Evolutionary conservation across 1,140 invertebrate species (phyloP), one percentile per base, ranked within the genome.

Genomic region (Trypoxylus dichotomus): DNA sequence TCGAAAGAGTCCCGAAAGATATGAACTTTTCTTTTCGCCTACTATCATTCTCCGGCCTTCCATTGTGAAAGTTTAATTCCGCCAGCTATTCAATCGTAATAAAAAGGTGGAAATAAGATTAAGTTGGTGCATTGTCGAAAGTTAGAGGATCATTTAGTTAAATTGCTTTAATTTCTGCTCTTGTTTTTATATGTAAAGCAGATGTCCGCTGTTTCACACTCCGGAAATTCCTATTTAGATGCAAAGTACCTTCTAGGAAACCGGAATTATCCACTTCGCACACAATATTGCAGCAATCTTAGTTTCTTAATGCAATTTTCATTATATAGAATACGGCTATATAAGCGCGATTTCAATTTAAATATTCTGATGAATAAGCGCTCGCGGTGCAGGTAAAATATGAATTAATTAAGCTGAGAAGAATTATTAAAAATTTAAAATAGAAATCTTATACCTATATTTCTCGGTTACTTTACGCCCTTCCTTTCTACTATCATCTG

Each of bases 121-220:
- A 68, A 68, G 27, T 29, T 29, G 21, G 60, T 7, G 21, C 60
- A 29, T 68, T 29, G 21, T 68, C 60, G 27, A 24, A 68, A 68
- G 60, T 68, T 68, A 68, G 60, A 29, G 60, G 7, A 68, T 68
- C 60, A 68, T 24, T 68, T 10, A 24, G 13, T 13, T 43, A 74
- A 74, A 74, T 37, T 74, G 72, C 72, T 42, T 74, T 74, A 74
- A 74, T 74, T 74, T 74, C 29, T 32, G 21, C n/a, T 32, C 29
- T 74, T 74, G 72, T 74, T 74, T 74, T 74, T 74, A 43, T 74
- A 41, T 74, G 72, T 74, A 74, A 42, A 74, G 72, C 21, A 74
- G 72, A 74, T 74, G 29, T 43, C 72, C 15, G 72, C 27, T 29
- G 41, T 42, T 74, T 74, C 72, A 21, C 72, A 74, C 27, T 41